These are phyloP conservation scores for Neodiprion lecontei DNA, from an alignment of 1,140 invertebrate genomes.

Conservation along the genomic window DNA sequence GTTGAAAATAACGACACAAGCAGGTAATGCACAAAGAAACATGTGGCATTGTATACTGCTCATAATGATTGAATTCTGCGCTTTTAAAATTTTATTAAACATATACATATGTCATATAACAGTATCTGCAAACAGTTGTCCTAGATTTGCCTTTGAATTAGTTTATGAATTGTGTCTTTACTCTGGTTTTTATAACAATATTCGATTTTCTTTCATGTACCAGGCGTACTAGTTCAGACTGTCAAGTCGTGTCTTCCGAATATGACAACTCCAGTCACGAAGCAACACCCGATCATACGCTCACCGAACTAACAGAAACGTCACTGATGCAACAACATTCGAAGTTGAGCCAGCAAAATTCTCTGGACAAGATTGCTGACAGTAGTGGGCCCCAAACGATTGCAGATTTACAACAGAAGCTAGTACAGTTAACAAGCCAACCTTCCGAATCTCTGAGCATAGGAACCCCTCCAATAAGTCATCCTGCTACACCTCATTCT, in stretches of 20 bases:
- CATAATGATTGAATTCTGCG: background rate
- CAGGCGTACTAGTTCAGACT: conserved; percentile 53
- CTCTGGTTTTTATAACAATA: background rate
- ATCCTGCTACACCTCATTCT: conserved; percentile 66
- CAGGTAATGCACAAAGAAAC: conserved; percentile 30
- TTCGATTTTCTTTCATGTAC: conserved; percentile 20
- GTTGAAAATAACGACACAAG: conserved; percentile 46
- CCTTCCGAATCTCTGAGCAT: conserved; percentile 60
- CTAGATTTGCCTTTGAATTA: conserved; percentile 11
- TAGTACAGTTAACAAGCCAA: conserved; percentile 64
- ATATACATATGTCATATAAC: background rate
- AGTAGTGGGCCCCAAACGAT: conserved; percentile 61
- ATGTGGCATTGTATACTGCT: too few species aligned
- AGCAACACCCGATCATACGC: conserved; percentile 56
- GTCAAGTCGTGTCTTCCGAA: conserved; percentile 52
- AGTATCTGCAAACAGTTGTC: conserved; percentile 6
- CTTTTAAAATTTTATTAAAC: conserved; percentile 14
- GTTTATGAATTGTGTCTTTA: conserved; percentile 10
- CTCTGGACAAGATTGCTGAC: conserved; percentile 57
- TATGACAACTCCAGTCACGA: conserved; percentile 57
- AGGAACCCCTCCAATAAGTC: conserved; percentile 61
- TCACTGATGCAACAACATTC: conserved; percentile 41
- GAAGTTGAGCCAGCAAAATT: conserved; percentile 64
- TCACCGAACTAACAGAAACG: conserved; percentile 48
- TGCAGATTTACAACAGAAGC: conserved; percentile 65